Base-by-base conservation (phyloP, 2,113 vertebrate genomes). In the Eulacestoma nigropectus region DNA sequence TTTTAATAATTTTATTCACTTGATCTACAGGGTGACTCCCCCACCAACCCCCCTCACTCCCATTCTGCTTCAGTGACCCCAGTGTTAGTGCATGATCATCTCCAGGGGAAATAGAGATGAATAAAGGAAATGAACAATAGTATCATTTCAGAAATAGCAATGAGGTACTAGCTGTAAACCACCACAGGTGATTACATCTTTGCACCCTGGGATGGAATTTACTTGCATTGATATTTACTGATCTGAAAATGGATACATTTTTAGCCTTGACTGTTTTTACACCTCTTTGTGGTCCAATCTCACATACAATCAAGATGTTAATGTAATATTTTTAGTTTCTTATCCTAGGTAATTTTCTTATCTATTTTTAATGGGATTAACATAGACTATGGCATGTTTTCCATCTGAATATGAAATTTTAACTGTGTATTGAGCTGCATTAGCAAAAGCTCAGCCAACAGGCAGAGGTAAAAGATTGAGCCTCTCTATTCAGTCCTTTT, bases 261-360 rank as follows among this genome's bases (percentile, higher is more conserved):
- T 77, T 93, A 72, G 23, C 44, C 82, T 93, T 5, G 17, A 57
- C 68, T 77, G 1, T 44, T 94, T 95, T 92, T 64, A 65, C 33
- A 67, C 32, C 14, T 87, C 16, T 93, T 89, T 42, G 64, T 87
- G n/a, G n/a, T 73, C n/a, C 63, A 46, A 70, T 95, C 96, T 97
- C 32, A 74, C 73, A 67, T 27, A 67, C 11, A 93, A 30, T 95
- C 30, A 60, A 77, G 56, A 93, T n/a, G 62, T 86, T 93, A 92
- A 90, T 76, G 59, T 33, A 88, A 87, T 64, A 96, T 84, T 88
- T 90, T 83, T 65, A 30, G 33, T 75, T 16, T 69, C 35, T 62
- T n/a, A 17, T 86, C 35, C 33, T 35, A 60, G 44, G 30, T 78
- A 74, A 72, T 78, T 84, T 93, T 87, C 49, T 65, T 70, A 62